Conservation (phyloP, 1,140 invertebrate species). For the Propsilocerus akamusi region DNA sequence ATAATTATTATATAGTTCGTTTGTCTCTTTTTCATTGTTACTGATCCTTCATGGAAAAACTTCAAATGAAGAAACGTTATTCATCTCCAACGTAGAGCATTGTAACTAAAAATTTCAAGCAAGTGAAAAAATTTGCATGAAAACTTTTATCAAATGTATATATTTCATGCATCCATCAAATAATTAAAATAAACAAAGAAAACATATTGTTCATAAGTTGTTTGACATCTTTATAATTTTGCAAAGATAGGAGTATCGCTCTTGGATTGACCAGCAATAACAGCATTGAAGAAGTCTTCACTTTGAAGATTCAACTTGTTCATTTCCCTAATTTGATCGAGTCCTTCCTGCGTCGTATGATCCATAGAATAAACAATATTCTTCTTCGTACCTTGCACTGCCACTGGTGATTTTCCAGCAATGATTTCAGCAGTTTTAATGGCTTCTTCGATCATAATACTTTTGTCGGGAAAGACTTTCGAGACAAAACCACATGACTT, state of each 20-base stretch:
- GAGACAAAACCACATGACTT: slow-evolving; percentile 52
- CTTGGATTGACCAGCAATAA: slow-evolving; percentile 54
- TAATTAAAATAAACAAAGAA: no score
- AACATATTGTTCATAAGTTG: no score
- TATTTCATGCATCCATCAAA: no score
- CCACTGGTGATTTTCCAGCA: slow-evolving; percentile 83
- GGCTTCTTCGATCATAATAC: slow-evolving; percentile 40
- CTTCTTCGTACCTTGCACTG: slow-evolving; percentile 76
- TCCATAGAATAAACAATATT: slow-evolving; percentile 73
- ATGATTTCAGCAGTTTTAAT: slow-evolving; percentile 59
- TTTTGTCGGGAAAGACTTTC: slow-evolving; percentile 42
- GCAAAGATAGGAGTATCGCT: slow-evolving; percentile 42
- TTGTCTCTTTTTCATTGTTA: no score
- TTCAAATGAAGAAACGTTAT: no score
- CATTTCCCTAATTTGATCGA: slow-evolving; percentile 64
- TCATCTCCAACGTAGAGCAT: no score
- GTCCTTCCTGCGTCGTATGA: slow-evolving; percentile 63
- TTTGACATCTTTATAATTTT: slow-evolving; percentile 54
- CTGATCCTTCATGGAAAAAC: no score
- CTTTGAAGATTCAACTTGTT: slow-evolving; percentile 79
- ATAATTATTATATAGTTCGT: no score
- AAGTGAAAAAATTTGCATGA: no score
- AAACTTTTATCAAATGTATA: no score
- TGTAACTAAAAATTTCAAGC: no score
- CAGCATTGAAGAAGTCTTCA: slow-evolving; percentile 73